These are phyloP conservation scores for Gymnocephalus cernua DNA, from an alignment of 2,113 vertebrate genomes.

Conservation along the genomic window DNA sequence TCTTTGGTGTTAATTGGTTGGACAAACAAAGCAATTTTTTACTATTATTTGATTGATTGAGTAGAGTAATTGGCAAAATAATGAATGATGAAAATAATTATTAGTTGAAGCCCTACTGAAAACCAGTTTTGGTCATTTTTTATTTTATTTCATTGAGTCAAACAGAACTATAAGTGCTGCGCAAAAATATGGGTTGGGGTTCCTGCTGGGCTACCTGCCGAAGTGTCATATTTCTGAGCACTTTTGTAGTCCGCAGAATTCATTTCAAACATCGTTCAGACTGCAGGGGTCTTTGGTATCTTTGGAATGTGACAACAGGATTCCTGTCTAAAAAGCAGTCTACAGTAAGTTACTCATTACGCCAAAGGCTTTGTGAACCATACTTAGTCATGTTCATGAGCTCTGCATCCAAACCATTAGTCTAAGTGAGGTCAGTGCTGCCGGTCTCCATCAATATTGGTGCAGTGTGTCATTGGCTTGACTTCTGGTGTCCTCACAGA, in stretches of 20 bases:
- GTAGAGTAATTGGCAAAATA: not conserved
- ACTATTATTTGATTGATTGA: not conserved
- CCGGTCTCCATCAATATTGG: conserved; percentile 35
- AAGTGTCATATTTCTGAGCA: not conserved
- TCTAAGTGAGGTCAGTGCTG: conserved; percentile 49
- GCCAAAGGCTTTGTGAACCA: conserved; percentile 22
- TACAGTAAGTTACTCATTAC: conserved; percentile 30
- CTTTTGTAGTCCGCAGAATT: not conserved
- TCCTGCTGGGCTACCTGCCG: not conserved
- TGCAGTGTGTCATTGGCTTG: conserved; percentile 9
- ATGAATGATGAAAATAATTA: not conserved
- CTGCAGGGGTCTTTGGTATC: conserved; percentile 24
- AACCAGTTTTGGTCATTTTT: not conserved
- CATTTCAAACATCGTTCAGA: conserved; percentile 14
- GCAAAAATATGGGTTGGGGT: not conserved
- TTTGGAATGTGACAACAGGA: conserved; percentile 27
- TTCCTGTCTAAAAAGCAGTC: conserved; percentile 15
- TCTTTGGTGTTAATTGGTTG: not conserved
- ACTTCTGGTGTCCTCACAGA: not conserved
- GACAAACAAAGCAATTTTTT: not conserved
- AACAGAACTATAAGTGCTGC: not conserved
- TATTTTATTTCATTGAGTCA: not conserved
- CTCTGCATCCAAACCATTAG: conserved; percentile 39
- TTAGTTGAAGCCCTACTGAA: not conserved
- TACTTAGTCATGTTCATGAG: conserved; percentile 41